Conservation (phyloP, 2,888 invertebrate species). For the Eupithecia vulgata region DNA sequence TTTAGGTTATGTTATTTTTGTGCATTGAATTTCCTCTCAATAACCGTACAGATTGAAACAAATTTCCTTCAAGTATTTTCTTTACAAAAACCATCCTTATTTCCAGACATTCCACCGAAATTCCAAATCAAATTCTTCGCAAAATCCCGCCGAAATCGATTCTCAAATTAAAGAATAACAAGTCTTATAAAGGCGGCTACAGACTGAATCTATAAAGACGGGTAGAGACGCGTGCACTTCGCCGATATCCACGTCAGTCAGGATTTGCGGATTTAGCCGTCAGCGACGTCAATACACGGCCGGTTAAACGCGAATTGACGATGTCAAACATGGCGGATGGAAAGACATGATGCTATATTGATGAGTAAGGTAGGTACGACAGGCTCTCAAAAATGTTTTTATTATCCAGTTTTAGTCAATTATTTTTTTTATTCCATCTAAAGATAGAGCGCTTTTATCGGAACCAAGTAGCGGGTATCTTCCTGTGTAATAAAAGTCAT, state of each 20-base stretch:
- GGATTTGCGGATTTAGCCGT: constrained; percentile 70
- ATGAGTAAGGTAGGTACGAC: not conserved
- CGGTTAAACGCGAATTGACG: constrained; percentile 38
- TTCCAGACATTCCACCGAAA: constrained; percentile 6
- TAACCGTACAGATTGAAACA: not conserved
- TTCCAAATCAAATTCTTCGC: constrained; percentile 27
- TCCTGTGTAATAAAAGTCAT: too few relatives aligned
- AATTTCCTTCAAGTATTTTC: constrained; percentile 2
- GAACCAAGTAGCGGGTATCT: too few relatives aligned
- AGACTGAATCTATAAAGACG: constrained; percentile 31
- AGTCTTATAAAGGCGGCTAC: constrained; percentile 40
- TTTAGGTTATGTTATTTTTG: not conserved
- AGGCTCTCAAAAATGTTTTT: not conserved
- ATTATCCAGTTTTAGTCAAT: not conserved
- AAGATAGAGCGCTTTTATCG: too few relatives aligned
- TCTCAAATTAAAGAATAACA: constrained; percentile 46
- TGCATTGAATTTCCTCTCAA: not conserved
- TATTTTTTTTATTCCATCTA: not conserved
- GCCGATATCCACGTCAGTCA: constrained; percentile 58
- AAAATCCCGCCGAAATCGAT: constrained; percentile 20
- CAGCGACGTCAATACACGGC: constrained; percentile 46
- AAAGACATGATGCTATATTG: constrained; percentile 20
- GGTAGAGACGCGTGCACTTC: constrained; percentile 37
- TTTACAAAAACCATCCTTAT: not conserved
- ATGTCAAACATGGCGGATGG: constrained; percentile 27